A percentile compares a stretch with the other conserved stretches of the same genome.
Evolutionary conservation across 2,888 invertebrate genomes (phyloP).

Genomic region (Rhagium mordax): DNA sequence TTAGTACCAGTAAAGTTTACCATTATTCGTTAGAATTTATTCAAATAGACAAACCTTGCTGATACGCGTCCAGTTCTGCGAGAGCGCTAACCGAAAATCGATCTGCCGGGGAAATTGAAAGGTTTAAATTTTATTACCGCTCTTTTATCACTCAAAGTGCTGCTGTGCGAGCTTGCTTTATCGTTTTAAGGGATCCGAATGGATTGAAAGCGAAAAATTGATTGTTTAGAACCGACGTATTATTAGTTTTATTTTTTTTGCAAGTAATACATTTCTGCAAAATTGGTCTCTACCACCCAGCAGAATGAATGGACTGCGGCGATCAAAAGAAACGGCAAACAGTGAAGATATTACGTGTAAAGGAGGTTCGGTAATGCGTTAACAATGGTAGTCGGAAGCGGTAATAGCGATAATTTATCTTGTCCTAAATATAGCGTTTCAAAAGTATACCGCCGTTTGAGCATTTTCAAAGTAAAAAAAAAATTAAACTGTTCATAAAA

Average conservation of each 20-base stretch:
- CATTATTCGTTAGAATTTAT: not conserved
- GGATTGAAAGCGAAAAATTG: not conserved
- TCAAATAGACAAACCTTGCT: not conserved
- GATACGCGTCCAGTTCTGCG: conserved; percentile 13
- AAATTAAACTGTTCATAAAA: too few species aligned
- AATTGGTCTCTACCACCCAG: not conserved
- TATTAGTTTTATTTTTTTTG: not conserved
- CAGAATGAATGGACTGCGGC: too few species aligned
- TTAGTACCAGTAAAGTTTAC: too few species aligned
- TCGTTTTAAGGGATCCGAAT: conserved; percentile 5
- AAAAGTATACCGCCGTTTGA: too few species aligned
- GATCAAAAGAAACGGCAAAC: not conserved
- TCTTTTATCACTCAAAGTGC: conserved; percentile 43
- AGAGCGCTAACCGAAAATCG: conserved; percentile 47
- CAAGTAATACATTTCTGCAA: not conserved
- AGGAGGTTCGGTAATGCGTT: not conserved
- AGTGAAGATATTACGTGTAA: not conserved
- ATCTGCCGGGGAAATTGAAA: conserved; percentile 50
- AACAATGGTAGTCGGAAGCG: not conserved
- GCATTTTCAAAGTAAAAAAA: too few species aligned
- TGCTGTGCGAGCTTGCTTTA: conserved; percentile 16
- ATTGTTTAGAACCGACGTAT: conserved; percentile 13
- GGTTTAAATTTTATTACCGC: conserved; percentile 54
- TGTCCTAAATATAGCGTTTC: too few species aligned
- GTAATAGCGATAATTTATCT: too few species aligned